Percentiles rank a stretch among this genome's conserved stretches.
Evolutionary conservation across 1,140 invertebrate species (phyloP).

Genomic region (Lasaia peninsularis): DNA sequence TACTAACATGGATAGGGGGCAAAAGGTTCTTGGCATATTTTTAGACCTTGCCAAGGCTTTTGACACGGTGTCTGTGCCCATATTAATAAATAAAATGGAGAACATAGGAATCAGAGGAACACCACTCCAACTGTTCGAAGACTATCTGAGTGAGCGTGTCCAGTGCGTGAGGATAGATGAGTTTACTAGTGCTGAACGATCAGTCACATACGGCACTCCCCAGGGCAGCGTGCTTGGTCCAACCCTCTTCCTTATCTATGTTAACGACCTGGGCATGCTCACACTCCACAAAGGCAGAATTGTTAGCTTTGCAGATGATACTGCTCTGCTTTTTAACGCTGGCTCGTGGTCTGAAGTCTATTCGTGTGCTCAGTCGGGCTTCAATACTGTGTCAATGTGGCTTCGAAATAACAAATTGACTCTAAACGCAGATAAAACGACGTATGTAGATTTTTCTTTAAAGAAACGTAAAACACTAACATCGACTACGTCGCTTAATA

Average conservation of each 20-base stretch:
- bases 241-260: conserved; percentile 28
- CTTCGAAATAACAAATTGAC: conserved; percentile 22
- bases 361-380: conserved; percentile 8
- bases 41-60: conserved; percentile 29
- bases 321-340: conserved; percentile 21
- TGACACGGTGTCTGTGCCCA: conserved; percentile 18
- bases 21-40: conserved; percentile 22
- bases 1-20: conserved; percentile 12
- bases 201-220: conserved; percentile 18
- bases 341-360: conserved; percentile 21
- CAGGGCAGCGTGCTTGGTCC: conserved; percentile 30
- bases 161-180: conserved; percentile 13
- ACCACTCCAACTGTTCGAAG: conserved; percentile 8
- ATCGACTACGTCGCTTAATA: no score
- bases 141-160: conserved; percentile 8
- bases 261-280: no score
- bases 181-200: conserved; percentile 7
- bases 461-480: neutral
- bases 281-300: conserved; percentile 17
- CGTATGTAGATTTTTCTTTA: conserved; percentile 21
- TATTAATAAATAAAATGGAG: conserved; percentile 18
- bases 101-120: conserved; percentile 17
- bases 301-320: conserved; percentile 28
- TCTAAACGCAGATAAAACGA: conserved; percentile 29
- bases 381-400: conserved; percentile 10